Percentiles rank a stretch among this genome's conserved stretches.
phyloP scores from a whole-genome alignment of 2,797 vertebrate species.

The Limosa lapponica region DNA sequence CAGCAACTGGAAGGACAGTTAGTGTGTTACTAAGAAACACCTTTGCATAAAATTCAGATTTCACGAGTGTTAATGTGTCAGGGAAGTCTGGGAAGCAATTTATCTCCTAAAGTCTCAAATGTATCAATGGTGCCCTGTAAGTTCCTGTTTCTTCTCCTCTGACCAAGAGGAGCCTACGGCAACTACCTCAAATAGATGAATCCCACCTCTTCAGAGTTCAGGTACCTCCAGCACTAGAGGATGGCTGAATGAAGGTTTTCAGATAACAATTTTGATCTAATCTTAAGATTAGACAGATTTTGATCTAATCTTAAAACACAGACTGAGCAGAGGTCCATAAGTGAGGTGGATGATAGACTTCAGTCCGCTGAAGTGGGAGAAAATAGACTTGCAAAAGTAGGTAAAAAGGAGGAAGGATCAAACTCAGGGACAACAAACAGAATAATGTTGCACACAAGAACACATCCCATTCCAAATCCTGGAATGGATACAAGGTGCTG shows the following conservation, averaged over 20 bases:
- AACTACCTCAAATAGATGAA: background rate
- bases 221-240: background rate
- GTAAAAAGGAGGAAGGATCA: background rate
- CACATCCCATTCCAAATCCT: background rate
- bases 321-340: background rate
- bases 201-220: background rate
- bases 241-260: background rate
- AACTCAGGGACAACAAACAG: background rate
- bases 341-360: background rate
- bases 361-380: background rate
- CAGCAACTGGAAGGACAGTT: background rate
- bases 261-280: background rate
- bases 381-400: background rate
- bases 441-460: background rate
- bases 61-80: background rate
- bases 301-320: background rate
- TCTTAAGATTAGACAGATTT: background rate
- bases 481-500: background rate
- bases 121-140: fast-evolving
- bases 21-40: background rate
- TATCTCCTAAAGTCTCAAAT: background rate
- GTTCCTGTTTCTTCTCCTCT: background rate
- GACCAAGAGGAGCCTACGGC: background rate
- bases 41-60: background rate
- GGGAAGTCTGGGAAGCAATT: background rate